Conservation (phyloP, 92 coral and sea anemone species). For the Phenganax stokvisi region DNA sequence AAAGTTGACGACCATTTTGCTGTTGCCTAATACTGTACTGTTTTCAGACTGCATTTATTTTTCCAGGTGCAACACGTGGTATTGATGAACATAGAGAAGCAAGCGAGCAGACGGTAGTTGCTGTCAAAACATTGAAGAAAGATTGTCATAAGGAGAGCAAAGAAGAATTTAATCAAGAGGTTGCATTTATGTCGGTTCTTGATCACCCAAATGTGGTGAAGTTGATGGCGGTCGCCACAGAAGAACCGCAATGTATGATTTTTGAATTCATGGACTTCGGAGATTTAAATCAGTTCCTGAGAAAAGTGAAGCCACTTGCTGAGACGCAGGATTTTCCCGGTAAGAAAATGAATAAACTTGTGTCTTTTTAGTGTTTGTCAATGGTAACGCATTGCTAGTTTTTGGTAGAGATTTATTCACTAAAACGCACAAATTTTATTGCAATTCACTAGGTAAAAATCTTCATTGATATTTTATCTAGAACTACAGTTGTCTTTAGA, state of each 20-base stretch:
- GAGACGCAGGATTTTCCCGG: conserved; percentile 32
- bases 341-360: not conserved
- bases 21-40: too few species aligned
- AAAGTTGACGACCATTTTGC: too few species aligned
- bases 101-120: conserved; percentile 64
- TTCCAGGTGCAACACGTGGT: conserved; percentile 66
- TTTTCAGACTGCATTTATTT: not conserved
- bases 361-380: not conserved
- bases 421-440: too few species aligned
- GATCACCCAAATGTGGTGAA: conserved; percentile 80
- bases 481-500: conserved; percentile 38
- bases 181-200: conserved; percentile 81
- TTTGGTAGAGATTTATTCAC: not conserved
- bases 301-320: conserved; percentile 59
- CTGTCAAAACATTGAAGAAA: conserved; percentile 83
- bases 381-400: too few species aligned
- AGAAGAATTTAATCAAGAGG: conserved; percentile 67
- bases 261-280: conserved; percentile 91
- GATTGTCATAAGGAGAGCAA: conserved; percentile 75
- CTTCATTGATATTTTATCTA: not conserved
- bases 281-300: conserved; percentile 84
- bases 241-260: conserved; percentile 96
- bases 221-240: conserved; percentile 84
- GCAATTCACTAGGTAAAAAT: not conserved
- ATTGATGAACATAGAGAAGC: conserved; percentile 54